Percentiles rank a stretch among this genome's conserved stretches.
Conservation (phyloP, 2,797 vertebrate genomes). For the Pipistrellus pipistrellus region DNA sequence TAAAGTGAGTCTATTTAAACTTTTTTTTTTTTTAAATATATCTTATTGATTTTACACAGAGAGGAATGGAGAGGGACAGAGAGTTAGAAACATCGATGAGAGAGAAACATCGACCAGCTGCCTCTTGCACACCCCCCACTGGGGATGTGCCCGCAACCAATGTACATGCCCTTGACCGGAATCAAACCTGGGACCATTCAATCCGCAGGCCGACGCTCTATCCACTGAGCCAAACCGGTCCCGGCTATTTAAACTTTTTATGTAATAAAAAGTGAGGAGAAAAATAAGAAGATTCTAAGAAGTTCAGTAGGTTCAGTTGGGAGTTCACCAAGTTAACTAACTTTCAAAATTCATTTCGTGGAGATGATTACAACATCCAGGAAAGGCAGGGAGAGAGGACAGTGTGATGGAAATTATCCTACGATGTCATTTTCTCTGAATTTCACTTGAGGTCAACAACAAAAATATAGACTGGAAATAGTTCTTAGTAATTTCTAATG, state of each 20-base stretch:
- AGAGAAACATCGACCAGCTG: too few relatives aligned
- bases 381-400: not conserved
- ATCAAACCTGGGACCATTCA: too few relatives aligned
- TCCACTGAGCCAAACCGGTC: too few relatives aligned
- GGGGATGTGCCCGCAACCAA: too few relatives aligned
- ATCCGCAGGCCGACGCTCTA: too few relatives aligned
- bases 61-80: too few relatives aligned
- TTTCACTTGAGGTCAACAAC: conserved; percentile 39
- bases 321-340: not conserved
- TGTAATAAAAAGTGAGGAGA: not conserved
- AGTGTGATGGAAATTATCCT: not conserved
- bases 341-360: not conserved
- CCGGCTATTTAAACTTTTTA: not conserved
- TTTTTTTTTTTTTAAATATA: too few relatives aligned
- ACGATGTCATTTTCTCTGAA: not conserved
- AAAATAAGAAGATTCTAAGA: not conserved
- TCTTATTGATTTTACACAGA: too few relatives aligned
- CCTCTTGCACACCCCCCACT: too few relatives aligned
- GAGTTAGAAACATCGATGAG: too few relatives aligned
- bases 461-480: not conserved
- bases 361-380: not conserved
- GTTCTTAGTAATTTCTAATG: not conserved
- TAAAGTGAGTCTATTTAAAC: not conserved
- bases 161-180: too few relatives aligned
- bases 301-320: not conserved